Conservation (phyloP, 2,797 vertebrate genomes). For the Nannoperca obscura region DNA sequence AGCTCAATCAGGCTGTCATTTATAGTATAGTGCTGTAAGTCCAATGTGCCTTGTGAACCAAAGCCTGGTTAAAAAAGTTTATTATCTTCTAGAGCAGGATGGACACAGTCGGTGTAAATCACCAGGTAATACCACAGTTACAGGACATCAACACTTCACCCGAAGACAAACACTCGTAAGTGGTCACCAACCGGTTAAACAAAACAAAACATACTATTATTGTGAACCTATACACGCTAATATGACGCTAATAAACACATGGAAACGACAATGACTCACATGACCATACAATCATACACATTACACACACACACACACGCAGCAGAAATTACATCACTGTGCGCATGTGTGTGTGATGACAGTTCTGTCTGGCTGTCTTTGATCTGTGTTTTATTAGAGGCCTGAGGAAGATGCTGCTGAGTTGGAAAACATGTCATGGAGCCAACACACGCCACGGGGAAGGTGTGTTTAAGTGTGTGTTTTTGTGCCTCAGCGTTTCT, state of each 20-base stretch:
- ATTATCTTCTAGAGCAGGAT: constrained; percentile 24
- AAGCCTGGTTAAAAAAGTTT: constrained; percentile 14
- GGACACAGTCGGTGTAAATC: constrained; percentile 35
- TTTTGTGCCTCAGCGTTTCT: constrained; percentile 20
- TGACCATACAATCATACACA: constrained; percentile 19
- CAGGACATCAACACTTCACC: constrained; percentile 27
- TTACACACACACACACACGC: constrained; percentile 3
- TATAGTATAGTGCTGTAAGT: constrained; percentile 2
- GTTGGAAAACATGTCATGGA: constrained; percentile 79
- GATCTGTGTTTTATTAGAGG: constrained; percentile 84
- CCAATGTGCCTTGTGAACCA: constrained; percentile 8
- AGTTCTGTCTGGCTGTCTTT: constrained; percentile 74
- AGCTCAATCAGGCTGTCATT: constrained; percentile 29
- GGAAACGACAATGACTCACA: constrained; percentile 55
- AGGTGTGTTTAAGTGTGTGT: constrained; percentile 46
- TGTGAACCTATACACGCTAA: neutral
- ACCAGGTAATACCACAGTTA: constrained; percentile 23
- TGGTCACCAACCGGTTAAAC: constrained; percentile 22
- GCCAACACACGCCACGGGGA: constrained; percentile 73
- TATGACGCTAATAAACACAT: constrained; percentile 37
- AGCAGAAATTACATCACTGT: constrained; percentile 42
- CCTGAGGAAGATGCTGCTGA: constrained; percentile 79
- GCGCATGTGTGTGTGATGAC: constrained; percentile 68
- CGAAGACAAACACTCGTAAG: constrained; percentile 36
- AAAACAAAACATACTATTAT: constrained; percentile 46